Conservation (phyloP, 2,888 invertebrate genomes). For the Macrosoma leucophasiata region DNA sequence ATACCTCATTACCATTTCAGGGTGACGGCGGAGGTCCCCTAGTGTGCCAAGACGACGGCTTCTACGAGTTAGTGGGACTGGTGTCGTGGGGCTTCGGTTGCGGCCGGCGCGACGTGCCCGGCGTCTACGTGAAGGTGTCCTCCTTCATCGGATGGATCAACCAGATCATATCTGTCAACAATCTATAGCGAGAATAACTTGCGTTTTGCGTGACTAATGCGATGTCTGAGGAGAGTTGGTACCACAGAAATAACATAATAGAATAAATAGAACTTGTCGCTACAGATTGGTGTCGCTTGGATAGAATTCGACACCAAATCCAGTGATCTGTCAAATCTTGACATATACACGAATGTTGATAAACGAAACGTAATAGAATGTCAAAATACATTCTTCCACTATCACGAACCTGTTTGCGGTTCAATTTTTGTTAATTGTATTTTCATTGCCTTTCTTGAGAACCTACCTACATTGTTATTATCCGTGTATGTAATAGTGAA, state of each 20-base stretch:
- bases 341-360: neutral
- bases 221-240: no score
- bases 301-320: neutral
- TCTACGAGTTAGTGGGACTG: slow-evolving; percentile 93
- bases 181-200: no score
- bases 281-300: neutral
- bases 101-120: slow-evolving; percentile 94
- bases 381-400: no score
- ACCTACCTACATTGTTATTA: no score
- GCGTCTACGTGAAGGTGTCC: slow-evolving; percentile 97
- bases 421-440: no score
- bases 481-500: no score
- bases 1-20: slow-evolving; percentile 50
- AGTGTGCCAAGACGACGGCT: slow-evolving; percentile 94
- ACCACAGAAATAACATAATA: neutral
- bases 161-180: slow-evolving; percentile 96
- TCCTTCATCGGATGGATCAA: slow-evolving; percentile 98
- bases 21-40: slow-evolving; percentile 96
- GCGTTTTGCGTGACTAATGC: no score
- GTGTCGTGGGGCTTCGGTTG: slow-evolving; percentile 98
- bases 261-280: neutral
- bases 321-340: neutral
- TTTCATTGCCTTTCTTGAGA: no score
- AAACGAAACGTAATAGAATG: neutral
- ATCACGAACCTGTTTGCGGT: no score